Base-by-base conservation (phyloP, 2,797 vertebrate genomes). In the Bradypodion ventrale region DNA sequence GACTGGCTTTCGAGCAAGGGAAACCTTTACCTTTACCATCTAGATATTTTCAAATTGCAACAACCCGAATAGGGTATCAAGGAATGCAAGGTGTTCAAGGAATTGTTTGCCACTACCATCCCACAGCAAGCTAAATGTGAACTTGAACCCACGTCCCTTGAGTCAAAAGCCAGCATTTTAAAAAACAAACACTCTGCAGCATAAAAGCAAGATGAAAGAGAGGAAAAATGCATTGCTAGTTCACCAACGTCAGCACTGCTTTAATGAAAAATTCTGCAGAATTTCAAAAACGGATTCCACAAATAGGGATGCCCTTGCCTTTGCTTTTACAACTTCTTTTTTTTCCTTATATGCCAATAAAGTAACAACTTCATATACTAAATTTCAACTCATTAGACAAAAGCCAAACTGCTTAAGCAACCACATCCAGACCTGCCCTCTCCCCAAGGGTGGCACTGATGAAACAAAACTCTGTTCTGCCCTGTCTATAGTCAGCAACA, bases 161-260 rank as follows among this genome's bases (percentile, higher is more conserved):
- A 56, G 52, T 19, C 52, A n/a, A n/a, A n/a, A 83, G n/a, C 29
- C 29, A 56, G 46, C 29, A 44, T 72, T 81, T 70, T 63, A 62
- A 68, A 52, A 85, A 4, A 40, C 3, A 27, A 25, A 66, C 19
- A 49, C 1, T 13, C 25, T 23, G 23, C 35, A 72, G 19, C 9
- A 16, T 29, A 35, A 9, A 37, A 25, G 56, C 3, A 42, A 75
- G 52, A 32, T 25, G 25, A 83, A 32, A 12, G n/a, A 29, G 16
- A 32, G 44, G 62, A 37, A 75, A n/a, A 75, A 75, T 72, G 12
- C 46, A 80, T 80, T 75, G 66, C 37, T 85, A 74, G 29, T 29
- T 85, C 70, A 21, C 25, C 37, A 75, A 68, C 74, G 21, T 42
- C 42, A 74, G 27, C 16, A 9, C 60, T 44, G n/a, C 62, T 4